phyloP scores from a whole-genome alignment of 2,888 invertebrate species.

The Quadroppia sp. region DNA sequence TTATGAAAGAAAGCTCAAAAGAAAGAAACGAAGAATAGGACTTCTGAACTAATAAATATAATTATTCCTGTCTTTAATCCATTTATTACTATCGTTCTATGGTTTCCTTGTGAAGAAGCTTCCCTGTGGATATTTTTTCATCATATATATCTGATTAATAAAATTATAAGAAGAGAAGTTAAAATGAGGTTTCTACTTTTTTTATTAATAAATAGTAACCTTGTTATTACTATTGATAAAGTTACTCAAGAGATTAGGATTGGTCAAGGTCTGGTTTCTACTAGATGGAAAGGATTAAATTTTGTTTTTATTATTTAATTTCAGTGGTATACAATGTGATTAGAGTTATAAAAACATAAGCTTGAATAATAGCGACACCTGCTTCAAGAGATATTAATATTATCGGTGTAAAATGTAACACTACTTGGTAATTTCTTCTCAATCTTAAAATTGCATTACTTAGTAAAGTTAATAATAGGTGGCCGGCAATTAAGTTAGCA shows the following conservation, averaged over 20 bases:
- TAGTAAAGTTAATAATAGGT: slow-evolving; percentile 63
- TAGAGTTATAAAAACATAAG: slow-evolving; percentile 65
- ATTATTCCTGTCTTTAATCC: slow-evolving; percentile 50
- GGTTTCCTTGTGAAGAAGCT: slow-evolving; percentile 49
- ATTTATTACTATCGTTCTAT: slow-evolving; percentile 48
- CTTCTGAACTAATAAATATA: slow-evolving; percentile 51
- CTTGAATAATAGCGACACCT: slow-evolving; percentile 64
- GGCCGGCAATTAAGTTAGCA: slow-evolving; percentile 73
- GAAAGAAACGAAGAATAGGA: slow-evolving; percentile 51
- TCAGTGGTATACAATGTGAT: slow-evolving; percentile 65
- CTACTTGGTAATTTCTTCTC: slow-evolving; percentile 49
- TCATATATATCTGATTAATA: slow-evolving; percentile 48
- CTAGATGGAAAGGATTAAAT: slow-evolving; percentile 45
- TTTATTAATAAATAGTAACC: slow-evolving; percentile 44
- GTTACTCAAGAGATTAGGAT: slow-evolving; percentile 47
- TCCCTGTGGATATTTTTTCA: slow-evolving; percentile 51
- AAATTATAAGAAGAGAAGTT: no score
- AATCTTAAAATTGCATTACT: slow-evolving; percentile 50
- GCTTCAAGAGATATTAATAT: slow-evolving; percentile 61
- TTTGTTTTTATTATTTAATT: slow-evolving; percentile 49
- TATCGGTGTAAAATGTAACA: slow-evolving; percentile 35
- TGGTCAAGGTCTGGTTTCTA: slow-evolving; percentile 50
- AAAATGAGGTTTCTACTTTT: no score
- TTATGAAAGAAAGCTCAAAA: slow-evolving; percentile 54
- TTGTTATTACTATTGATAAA: slow-evolving; percentile 47